Evolutionary conservation across 2,797 vertebrate genomes (phyloP).

Genomic region (Sebastiscus albofasciatus): DNA sequence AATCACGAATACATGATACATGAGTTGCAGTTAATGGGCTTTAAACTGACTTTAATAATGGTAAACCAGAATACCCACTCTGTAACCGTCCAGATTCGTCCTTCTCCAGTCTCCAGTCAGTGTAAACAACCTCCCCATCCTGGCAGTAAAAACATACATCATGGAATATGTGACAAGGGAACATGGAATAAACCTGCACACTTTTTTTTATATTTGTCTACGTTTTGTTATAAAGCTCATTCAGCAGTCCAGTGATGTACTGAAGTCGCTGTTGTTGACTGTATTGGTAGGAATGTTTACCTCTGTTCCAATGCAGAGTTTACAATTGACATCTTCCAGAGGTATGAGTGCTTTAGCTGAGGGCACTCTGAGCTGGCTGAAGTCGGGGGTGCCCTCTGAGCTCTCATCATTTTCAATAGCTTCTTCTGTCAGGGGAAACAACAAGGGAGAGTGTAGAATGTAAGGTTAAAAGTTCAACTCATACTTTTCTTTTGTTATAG

Average conservation of each 20-base stretch:
- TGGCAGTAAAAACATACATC: slow-evolving; percentile 57
- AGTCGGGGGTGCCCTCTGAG: slow-evolving; percentile 55
- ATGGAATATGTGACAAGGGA: neutral
- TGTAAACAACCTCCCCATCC: slow-evolving; percentile 92
- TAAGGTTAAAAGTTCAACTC: neutral
- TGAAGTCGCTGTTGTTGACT: neutral
- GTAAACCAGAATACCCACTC: slow-evolving; percentile 79
- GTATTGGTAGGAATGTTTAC: slow-evolving; percentile 68
- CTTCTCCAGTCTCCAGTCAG: slow-evolving; percentile 89
- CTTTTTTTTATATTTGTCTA: neutral
- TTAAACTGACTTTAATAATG: neutral
- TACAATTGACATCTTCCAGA: slow-evolving; percentile 83
- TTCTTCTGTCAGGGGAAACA: slow-evolving; percentile 68
- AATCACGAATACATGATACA: neutral
- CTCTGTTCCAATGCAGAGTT: slow-evolving; percentile 89
- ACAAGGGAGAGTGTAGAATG: neutral
- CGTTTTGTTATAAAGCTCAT: neutral
- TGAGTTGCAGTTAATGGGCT: neutral
- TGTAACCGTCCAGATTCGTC: slow-evolving; percentile 81
- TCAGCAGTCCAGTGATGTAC: neutral
- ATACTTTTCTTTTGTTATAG: neutral
- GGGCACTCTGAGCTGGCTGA: slow-evolving; percentile 72
- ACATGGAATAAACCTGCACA: neutral
- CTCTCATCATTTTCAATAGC: slow-evolving; percentile 10
- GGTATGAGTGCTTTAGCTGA: slow-evolving; percentile 72